Evolutionary conservation across 37 sponge, comb jelly and placozoan species (phyloP).

Genomic region (Halichondria panicea): DNA sequence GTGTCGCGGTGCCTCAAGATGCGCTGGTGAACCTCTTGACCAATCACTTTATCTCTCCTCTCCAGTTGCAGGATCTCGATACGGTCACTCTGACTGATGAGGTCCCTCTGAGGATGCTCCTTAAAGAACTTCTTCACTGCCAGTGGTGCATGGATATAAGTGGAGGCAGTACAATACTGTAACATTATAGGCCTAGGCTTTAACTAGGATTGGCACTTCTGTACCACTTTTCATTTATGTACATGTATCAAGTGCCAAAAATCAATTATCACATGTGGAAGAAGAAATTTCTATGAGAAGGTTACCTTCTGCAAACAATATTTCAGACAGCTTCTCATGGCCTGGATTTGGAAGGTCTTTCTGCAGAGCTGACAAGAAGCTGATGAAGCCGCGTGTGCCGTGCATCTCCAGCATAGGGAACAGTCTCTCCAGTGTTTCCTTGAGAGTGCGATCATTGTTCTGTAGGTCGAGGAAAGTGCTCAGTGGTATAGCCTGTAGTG

Average conservation of each 20-base stretch:
- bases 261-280: too few species aligned
- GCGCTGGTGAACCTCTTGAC: neutral
- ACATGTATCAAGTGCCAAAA: too few species aligned
- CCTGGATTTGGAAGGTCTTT: neutral
- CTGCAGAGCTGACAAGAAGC: conserved; percentile 19
- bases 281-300: neutral
- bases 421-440: conserved; percentile 30
- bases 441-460: conserved; percentile 4
- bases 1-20: conserved; percentile 7
- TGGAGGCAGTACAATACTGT: neutral
- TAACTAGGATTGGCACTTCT: too few species aligned
- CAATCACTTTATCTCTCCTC: neutral
- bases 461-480: conserved; percentile 21
- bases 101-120: conserved; percentile 13
- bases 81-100: conserved; percentile 9
- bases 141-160: neutral
- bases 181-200: neutral
- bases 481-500: neutral
- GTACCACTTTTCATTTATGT: too few species aligned
- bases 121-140: conserved; percentile 23
- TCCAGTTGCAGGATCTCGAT: conserved; percentile 33
- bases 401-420: conserved; percentile 15
- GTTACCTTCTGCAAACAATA: conserved; percentile 16
- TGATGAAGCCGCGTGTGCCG: conserved; percentile 40
- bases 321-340: conserved; percentile 7